These are phyloP conservation scores for Mugil cephalus DNA, from an alignment of 2,113 vertebrate genomes.

Conservation along the genomic window DNA sequence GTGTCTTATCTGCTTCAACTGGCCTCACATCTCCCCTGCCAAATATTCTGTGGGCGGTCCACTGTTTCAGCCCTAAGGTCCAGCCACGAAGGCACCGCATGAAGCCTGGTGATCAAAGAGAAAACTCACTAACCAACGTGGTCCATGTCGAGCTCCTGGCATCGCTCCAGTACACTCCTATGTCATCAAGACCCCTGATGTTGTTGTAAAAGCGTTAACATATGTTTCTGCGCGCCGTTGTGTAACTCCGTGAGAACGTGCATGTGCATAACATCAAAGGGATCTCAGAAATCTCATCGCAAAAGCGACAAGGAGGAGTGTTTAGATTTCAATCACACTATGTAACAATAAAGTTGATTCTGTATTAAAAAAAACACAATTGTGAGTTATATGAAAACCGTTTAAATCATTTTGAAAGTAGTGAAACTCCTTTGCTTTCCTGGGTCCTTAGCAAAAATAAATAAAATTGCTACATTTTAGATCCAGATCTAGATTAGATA, in stretches of 20 bases:
- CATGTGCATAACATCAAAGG: constrained; percentile 38
- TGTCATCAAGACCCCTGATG: constrained; percentile 50
- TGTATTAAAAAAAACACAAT: too few species aligned
- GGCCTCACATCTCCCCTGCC: constrained; percentile 52
- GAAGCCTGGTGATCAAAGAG: constrained; percentile 68
- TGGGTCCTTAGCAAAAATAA: too few species aligned
- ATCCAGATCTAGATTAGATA: too few species aligned
- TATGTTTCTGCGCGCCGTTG: constrained; percentile 1
- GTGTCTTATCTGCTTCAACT: constrained; percentile 39
- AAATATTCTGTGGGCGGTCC: constrained; percentile 57
- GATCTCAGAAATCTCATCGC: not conserved
- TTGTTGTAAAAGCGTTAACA: constrained; percentile 48
- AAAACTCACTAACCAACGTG: constrained; percentile 33
- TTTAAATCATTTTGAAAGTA: too few species aligned
- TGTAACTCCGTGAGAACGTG: not conserved
- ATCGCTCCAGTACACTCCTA: constrained; percentile 47
- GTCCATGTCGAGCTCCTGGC: constrained; percentile 48
- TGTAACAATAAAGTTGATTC: not conserved
- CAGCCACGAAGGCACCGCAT: constrained; percentile 50
- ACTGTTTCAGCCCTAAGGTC: constrained; percentile 44
- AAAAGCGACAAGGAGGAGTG: not conserved
- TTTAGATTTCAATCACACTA: constrained; percentile 7
- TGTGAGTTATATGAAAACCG: too few species aligned
- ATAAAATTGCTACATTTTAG: too few species aligned
- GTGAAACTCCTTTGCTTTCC: too few species aligned